Evolutionary conservation across 37 sponge, comb jelly and placozoan genomes (phyloP).

Genomic region (Axinella damicornis): DNA sequence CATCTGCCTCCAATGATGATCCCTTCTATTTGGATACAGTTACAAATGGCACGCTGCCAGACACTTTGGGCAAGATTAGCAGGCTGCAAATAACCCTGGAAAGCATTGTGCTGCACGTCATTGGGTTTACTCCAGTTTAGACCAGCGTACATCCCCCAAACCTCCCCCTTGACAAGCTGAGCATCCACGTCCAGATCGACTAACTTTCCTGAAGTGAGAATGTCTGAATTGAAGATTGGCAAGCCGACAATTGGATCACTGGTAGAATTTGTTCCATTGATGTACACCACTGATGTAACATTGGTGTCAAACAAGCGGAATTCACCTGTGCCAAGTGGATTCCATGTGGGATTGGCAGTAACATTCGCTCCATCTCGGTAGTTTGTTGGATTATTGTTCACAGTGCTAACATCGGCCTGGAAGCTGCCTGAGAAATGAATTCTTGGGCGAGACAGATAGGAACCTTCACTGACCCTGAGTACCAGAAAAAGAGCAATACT

Average conservation of each 20-base stretch:
- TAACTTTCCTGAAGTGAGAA: neutral
- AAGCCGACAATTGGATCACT: neutral
- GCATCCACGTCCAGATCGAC: conserved; percentile 7
- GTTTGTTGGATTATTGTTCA: conserved; percentile 8
- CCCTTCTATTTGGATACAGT: no score
- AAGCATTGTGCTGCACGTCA: neutral
- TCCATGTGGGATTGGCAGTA: neutral
- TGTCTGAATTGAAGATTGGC: neutral
- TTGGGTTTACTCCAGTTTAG: conserved; percentile 1
- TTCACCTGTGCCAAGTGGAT: conserved; percentile 30
- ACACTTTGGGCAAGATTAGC: neutral
- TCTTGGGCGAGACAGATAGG: conserved; percentile 2
- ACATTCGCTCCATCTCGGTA: neutral
- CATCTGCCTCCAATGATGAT: no score
- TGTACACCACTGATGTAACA: conserved; percentile 32
- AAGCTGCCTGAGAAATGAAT: conserved; percentile 16
- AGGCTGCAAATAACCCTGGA: conserved; percentile 1
- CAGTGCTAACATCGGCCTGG: conserved; percentile 24
- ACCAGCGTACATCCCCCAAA: conserved; percentile 5
- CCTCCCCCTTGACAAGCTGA: neutral
- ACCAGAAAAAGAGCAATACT: no score
- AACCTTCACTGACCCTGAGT: conserved; percentile 1
- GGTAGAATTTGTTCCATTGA: neutral
- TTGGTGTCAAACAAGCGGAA: conserved; percentile 9
- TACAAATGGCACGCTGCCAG: neutral